Evolutionary conservation across 2,888 invertebrate genomes (phyloP).

Genomic region (Idaea dimidiata): DNA sequence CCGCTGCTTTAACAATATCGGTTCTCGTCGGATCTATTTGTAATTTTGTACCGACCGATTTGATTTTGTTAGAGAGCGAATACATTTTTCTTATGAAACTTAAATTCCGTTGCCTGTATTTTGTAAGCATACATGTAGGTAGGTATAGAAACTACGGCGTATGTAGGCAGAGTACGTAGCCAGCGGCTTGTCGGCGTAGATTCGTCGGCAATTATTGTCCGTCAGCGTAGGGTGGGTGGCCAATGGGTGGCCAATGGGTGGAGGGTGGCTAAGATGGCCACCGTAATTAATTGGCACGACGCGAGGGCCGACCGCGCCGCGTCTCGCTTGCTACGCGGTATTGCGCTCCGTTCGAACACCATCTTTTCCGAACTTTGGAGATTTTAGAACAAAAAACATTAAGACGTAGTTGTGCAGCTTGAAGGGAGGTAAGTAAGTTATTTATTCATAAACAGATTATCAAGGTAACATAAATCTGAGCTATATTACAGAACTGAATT

Average conservation of each 20-base stretch:
- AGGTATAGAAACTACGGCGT: not conserved
- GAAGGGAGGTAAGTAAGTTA: no score
- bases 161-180: slow-evolving; percentile 32
- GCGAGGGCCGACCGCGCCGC: slow-evolving; percentile 78
- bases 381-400: not conserved
- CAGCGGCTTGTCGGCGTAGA: slow-evolving; percentile 54
- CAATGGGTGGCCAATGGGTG: slow-evolving; percentile 37
- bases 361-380: slow-evolving; percentile 13
- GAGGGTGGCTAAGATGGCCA: slow-evolving; percentile 72
- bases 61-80: no score
- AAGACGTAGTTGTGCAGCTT: no score
- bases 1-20: no score
- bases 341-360: slow-evolving; percentile 60
- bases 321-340: slow-evolving; percentile 70
- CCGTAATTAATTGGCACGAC: slow-evolving; percentile 81
- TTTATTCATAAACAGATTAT: no score
- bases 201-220: slow-evolving; percentile 78
- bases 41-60: no score
- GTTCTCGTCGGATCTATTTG: no score
- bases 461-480: no score
- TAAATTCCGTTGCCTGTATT: not conserved
- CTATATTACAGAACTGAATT: no score
- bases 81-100: not conserved
- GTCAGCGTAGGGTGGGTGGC: slow-evolving; percentile 52
- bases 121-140: not conserved